These are phyloP conservation scores for Hyles lineata DNA, from an alignment of 2,888 invertebrate genomes.

Conservation along the genomic window DNA sequence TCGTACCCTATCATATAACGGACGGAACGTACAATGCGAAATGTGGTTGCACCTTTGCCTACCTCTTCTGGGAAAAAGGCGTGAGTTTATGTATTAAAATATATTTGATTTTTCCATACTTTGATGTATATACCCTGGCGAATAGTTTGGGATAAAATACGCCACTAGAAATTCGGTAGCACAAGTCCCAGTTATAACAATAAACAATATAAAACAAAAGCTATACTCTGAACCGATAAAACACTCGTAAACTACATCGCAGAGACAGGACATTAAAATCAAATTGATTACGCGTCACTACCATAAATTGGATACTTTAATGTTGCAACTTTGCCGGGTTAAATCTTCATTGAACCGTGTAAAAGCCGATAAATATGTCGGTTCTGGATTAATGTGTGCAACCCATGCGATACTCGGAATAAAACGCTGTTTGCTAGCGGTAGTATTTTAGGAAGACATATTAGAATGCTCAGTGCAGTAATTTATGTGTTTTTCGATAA, in stretches of 20 bases:
- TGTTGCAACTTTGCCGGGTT: not conserved
- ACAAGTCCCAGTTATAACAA: not conserved
- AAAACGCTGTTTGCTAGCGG: not conserved
- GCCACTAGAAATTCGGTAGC: not conserved
- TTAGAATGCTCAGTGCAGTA: no score
- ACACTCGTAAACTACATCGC: not conserved
- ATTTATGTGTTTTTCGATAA: no score
- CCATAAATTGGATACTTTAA: not conserved
- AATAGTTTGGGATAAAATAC: no score
- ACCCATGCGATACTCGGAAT: not conserved
- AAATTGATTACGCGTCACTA: not conserved
- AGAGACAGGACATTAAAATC: not conserved
- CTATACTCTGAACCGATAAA: not conserved
- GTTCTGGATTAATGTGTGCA: not conserved
- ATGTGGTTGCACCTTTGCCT: no score
- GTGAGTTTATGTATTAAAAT: no score
- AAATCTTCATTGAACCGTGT: not conserved
- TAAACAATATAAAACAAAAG: not conserved
- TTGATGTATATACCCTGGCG: no score
- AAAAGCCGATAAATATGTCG: slow-evolving; percentile 1
- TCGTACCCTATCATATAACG: no score
- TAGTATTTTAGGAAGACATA: no score
- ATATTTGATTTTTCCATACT: no score
- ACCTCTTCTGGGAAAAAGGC: no score
- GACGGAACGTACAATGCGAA: no score